phyloP scores from a whole-genome alignment of 2,888 invertebrate species.

The Artemia sinica region DNA sequence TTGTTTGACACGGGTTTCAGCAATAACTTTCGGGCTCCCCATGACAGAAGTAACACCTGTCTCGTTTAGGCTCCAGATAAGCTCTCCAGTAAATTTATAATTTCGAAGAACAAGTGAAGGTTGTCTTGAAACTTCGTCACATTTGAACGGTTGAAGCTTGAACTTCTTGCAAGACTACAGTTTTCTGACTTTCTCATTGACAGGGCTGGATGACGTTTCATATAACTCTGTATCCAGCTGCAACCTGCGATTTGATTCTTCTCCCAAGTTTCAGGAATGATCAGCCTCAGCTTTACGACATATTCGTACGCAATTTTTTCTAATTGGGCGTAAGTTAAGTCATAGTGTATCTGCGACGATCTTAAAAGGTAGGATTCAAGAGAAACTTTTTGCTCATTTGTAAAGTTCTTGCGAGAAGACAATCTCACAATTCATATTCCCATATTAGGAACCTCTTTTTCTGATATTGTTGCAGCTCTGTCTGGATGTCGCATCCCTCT shows the following conservation, averaged over 20 bases:
- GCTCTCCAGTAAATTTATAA: too few relatives aligned
- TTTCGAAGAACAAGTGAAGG: too few relatives aligned
- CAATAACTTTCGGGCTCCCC: too few relatives aligned
- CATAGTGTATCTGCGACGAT: slow-evolving; percentile 18
- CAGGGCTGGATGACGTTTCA: background rate
- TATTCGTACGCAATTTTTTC: slow-evolving; percentile 16
- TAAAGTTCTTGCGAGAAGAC: background rate
- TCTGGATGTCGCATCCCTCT: background rate
- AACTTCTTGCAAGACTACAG: slow-evolving; percentile 18
- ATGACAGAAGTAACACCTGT: too few relatives aligned
- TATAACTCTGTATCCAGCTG: slow-evolving; percentile 15
- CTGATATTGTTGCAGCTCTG: background rate
- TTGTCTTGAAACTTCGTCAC: background rate
- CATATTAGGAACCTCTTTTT: background rate
- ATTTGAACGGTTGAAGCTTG: slow-evolving; percentile 27
- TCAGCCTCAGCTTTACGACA: background rate
- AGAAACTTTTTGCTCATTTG: background rate
- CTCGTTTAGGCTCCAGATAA: too few relatives aligned
- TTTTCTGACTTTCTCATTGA: background rate
- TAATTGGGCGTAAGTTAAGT: slow-evolving; percentile 18
- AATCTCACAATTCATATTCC: background rate
- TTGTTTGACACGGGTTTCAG: too few relatives aligned
- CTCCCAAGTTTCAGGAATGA: background rate
- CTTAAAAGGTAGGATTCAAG: background rate
- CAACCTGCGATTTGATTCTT: background rate